phyloP scores from a whole-genome alignment of 2,797 vertebrate species.

The Erethizon dorsatum region DNA sequence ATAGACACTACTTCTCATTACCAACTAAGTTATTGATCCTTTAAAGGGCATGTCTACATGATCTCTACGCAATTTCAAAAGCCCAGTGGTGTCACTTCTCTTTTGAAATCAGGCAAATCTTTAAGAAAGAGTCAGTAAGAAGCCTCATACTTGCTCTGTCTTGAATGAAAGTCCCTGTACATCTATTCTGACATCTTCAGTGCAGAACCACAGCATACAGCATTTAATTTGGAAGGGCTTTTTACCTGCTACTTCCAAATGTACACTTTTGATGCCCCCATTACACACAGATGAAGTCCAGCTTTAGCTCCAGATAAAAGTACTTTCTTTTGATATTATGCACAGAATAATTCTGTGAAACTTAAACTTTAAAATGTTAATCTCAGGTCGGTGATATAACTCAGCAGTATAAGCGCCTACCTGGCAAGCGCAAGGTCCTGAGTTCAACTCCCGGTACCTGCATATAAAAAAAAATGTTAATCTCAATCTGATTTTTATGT shows the following conservation, averaged over 20 bases:
- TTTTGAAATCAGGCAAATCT: constrained; percentile 57
- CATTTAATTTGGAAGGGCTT: background rate
- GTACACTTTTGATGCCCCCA: background rate
- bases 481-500: background rate
- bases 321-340: background rate
- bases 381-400: background rate
- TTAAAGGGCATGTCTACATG: constrained; percentile 21
- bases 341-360: background rate
- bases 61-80: constrained; percentile 46
- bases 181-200: background rate
- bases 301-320: background rate
- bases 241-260: background rate
- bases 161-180: constrained; percentile 1
- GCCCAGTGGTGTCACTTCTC: background rate
- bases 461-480: background rate
- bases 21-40: constrained; percentile 54
- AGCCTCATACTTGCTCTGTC: background rate
- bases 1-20: constrained; percentile 64
- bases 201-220: background rate
- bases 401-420: too few species aligned
- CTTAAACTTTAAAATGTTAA: constrained; percentile 43
- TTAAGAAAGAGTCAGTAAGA: constrained; percentile 36
- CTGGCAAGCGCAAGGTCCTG: too few species aligned
- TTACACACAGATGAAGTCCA: background rate
- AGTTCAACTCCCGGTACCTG: too few species aligned